Evolutionary conservation across 2,797 vertebrate species (phyloP).

Genomic region (Sebastes nivosus): DNA sequence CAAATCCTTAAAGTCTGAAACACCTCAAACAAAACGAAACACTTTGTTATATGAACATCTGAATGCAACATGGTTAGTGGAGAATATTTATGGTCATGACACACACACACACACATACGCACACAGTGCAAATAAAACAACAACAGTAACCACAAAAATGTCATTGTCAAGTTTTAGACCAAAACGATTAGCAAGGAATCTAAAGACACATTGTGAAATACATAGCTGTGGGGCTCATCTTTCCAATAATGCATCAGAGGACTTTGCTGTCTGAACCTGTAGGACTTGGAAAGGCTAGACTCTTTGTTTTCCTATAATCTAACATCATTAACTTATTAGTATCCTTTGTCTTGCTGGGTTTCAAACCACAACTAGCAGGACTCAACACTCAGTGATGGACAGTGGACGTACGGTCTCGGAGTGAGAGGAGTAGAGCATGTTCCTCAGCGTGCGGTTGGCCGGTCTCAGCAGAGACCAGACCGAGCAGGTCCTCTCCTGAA

Average conservation of each 20-base stretch:
- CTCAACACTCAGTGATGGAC: neutral
- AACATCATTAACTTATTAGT: neutral
- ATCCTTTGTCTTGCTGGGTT: neutral
- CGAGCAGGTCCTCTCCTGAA: slow-evolving; percentile 95
- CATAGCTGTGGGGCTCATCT: neutral
- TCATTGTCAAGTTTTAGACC: neutral
- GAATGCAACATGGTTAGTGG: neutral
- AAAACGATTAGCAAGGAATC: slow-evolving; percentile 7
- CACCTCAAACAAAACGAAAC: neutral
- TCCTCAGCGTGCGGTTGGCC: slow-evolving; percentile 93
- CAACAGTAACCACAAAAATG: slow-evolving; percentile 27
- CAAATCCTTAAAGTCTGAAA: neutral
- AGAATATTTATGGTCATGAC: too few relatives aligned
- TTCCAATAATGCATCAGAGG: neutral
- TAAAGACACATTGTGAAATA: slow-evolving; percentile 16
- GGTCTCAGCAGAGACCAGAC: slow-evolving; percentile 96
- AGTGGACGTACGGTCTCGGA: slow-evolving; percentile 91
- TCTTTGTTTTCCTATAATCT: neutral
- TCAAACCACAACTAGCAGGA: neutral
- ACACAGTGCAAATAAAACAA: slow-evolving; percentile 13
- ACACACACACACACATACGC: neutral
- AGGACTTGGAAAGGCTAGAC: neutral
- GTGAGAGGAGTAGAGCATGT: slow-evolving; percentile 97
- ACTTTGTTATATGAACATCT: neutral
- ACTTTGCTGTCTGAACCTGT: neutral